Base-by-base conservation (phyloP, 2,113 vertebrate species). In the Sialia sialis region DNA sequence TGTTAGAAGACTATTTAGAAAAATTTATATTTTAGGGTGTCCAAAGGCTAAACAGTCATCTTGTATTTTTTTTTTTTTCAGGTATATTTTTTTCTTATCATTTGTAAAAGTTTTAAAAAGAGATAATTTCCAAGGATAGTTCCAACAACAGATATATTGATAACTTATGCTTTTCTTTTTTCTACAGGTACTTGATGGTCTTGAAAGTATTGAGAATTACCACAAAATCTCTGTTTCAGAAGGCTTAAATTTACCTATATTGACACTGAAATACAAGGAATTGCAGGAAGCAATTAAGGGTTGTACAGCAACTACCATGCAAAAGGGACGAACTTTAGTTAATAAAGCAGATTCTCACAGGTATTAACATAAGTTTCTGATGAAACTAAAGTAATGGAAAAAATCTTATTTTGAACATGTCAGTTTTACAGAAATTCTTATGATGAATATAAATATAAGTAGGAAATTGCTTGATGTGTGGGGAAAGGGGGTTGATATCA, bases 161-260 rank as follows among this genome's bases (percentile, higher is more conserved):
- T 84, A 86, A 92, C 60, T 43, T 12, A 17, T 41, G 4, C 1
- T 51, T 66, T 58, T 49, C 9, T 16, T 54, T 95, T 91, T 92
- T 86, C 95, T 89, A 11, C 93, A 99, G 98, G 98, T 98, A 48
- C 97, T 98, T 97, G 98, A 98, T 93, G 86, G 94, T 87, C 96
- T 98, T 91, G 98, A 97, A 95, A 94, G 83, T 90, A 95, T 98
- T 55, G 98, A 99, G 91, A 96, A 94, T 91, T 97, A 97, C 79
- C 63, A 95, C 92, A 98, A 98, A 95, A 94, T 92, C 54, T 95
- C 98, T 90, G 91, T 96, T 95, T 97, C 95, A 54, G 97, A 98
- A 96, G 88, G 69, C 54, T 96, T 98, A 90, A 87, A 60, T 69
- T 94, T 98, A 63, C 91, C 97, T 76, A 26, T 95, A 66, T 96